Evolutionary conservation across 2,113 vertebrate species (phyloP), one percentile per base, ranked within the genome.

Genomic region (Sarotherodon lohbergeri): DNA sequence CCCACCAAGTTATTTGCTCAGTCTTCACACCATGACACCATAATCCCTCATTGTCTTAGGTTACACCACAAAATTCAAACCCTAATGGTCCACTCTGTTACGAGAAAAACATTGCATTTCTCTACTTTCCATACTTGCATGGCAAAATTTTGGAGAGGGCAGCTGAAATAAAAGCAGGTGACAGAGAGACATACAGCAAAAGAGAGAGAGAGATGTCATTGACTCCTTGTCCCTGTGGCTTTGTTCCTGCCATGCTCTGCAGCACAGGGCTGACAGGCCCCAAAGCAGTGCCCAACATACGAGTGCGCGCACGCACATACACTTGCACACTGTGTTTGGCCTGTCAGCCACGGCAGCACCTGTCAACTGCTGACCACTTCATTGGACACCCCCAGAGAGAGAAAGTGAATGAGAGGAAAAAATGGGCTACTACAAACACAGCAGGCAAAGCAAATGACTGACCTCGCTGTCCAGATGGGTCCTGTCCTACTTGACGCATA

Each of bases 311-410:
- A 6, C 82, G 56, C 61, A 83, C 46, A 82, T 66, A 83, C n/a
- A 41, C 80, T 88, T 54, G 73, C 85, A 86, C 55, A 56, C 80
- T 89, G 91, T 86, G 85, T 93, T 88, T 93, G 88, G 78, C 87
- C 91, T 93, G 94, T 91, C 93, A 95, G 91, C 92, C 91, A 91
- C 89, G 83, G 92, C 90, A 94, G 80, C 90, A 87, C 93, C 92
- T 95, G 93, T 95, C 94, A 95, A 86, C 86, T n/a, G 82, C 90
- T 95, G 95, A 96, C 94, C 95, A 95, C 93, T 96, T 95, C 93
- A 95, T 95, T 34, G 85, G 89, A 90, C 88, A 86, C 61, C 90
- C 63, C 68, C 48, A 66, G 71, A 88, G 87, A 92, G 68, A 61
- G 29, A 32, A 22, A 76, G 63, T 54, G 55, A 81, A 52, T 22